Conservation (phyloP, 2,888 invertebrate species). For the Proisotoma minuta region DNA sequence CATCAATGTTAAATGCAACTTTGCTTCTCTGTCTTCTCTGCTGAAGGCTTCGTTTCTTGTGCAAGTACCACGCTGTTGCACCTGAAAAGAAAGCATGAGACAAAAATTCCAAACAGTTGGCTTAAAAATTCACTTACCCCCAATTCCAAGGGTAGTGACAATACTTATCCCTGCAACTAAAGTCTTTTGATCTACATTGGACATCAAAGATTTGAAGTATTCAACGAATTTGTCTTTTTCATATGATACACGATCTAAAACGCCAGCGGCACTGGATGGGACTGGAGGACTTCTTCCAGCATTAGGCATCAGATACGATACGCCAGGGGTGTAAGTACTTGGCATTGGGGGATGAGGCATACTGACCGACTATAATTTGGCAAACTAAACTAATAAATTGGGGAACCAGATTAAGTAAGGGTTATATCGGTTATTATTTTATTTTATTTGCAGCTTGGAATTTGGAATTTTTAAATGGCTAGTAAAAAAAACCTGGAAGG, state of each 20-base stretch:
- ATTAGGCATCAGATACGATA: background rate
- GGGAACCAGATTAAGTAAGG: too few relatives aligned
- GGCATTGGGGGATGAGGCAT: background rate
- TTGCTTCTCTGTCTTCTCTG: background rate
- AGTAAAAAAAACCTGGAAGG: too few relatives aligned
- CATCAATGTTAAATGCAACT: background rate
- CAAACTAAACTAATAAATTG: too few relatives aligned
- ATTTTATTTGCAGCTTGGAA: too few relatives aligned
- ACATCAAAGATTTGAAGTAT: conserved; percentile 2
- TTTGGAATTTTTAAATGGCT: too few relatives aligned
- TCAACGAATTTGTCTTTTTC: background rate
- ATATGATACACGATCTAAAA: background rate
- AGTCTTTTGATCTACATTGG: conserved; percentile 5
- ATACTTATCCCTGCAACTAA: background rate
- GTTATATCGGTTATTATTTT: too few relatives aligned
- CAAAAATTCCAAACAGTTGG: conserved; percentile 4
- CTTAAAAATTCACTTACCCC: too few relatives aligned
- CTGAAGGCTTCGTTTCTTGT: background rate
- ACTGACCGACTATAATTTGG: too few relatives aligned
- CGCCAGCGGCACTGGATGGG: background rate
- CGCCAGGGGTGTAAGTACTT: background rate
- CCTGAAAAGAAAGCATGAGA: conserved; percentile 1
- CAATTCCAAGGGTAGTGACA: conserved; percentile 8
- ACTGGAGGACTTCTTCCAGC: background rate
- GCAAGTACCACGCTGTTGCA: conserved; percentile 10